Conservation (phyloP, 92 coral and sea anemone species). For the Epizoanthus rinbou region DNA sequence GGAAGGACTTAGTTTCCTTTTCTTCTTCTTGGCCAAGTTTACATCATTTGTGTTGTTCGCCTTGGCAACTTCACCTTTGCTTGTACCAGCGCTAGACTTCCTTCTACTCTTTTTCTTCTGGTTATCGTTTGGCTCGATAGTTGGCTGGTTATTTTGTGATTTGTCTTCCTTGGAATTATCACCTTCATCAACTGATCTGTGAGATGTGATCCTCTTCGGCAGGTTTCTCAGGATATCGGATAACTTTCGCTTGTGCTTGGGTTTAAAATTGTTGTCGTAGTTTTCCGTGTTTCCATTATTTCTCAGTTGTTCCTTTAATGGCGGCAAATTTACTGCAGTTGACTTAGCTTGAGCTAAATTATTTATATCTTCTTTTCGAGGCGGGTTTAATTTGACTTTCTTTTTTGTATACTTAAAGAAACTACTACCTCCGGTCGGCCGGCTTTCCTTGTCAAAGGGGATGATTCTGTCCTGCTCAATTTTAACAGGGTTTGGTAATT, state of each 20-base stretch:
- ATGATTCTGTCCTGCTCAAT: constrained; percentile 6
- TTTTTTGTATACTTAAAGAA: constrained; percentile 31
- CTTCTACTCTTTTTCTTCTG: background rate
- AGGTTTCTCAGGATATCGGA: constrained; percentile 24
- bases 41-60: background rate
- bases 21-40: background rate
- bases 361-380: background rate
- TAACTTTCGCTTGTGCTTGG: constrained; percentile 22
- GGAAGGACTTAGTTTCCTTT: background rate
- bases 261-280: background rate
- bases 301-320: constrained; percentile 28
- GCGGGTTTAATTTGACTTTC: constrained; percentile 23
- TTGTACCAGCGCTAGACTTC: background rate
- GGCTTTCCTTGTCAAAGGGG: background rate
- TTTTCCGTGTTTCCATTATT: background rate
- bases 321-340: constrained; percentile 16
- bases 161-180: background rate
- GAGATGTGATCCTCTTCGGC: constrained; percentile 2
- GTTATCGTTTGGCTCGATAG: background rate
- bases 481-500: constrained; percentile 34
- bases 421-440: background rate
- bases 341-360: background rate
- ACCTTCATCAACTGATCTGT: constrained; percentile 4
- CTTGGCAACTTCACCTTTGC: background rate
- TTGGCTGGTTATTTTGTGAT: background rate